Conservation (phyloP, 2,113 vertebrate species). For the Microtus montanus region DNA sequence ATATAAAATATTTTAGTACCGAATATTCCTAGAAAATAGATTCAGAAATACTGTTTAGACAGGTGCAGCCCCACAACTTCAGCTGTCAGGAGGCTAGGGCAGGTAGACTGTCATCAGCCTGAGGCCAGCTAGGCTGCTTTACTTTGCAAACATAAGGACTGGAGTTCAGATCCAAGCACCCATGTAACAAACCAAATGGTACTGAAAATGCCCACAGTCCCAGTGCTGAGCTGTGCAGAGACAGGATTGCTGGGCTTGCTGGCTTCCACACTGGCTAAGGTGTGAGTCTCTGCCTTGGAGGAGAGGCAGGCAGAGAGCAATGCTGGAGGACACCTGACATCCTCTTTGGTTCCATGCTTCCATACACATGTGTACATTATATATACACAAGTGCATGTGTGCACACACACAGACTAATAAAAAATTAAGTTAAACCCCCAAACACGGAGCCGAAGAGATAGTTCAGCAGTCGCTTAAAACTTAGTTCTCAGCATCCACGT, state of each 20-base stretch:
- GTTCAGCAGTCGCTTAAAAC: background rate
- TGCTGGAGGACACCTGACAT: background rate
- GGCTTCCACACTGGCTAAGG: background rate
- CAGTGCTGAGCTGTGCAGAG: background rate
- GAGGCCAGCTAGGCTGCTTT: background rate
- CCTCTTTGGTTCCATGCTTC: background rate
- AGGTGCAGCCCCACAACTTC: background rate
- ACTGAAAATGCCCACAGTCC: background rate
- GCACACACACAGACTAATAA: background rate
- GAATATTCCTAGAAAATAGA: conserved; percentile 26
- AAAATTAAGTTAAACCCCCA: background rate
- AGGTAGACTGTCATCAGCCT: background rate
- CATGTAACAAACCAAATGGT: background rate
- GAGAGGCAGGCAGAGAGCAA: background rate
- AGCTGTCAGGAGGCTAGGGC: background rate
- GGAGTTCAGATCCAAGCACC: background rate
- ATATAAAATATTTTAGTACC: background rate
- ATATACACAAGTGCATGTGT: background rate
- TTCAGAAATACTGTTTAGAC: conserved; percentile 7
- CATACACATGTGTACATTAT: background rate
- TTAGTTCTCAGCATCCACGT: background rate
- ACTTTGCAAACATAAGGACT: background rate
- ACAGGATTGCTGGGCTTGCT: background rate
- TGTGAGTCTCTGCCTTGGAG: background rate
- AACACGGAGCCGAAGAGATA: background rate